Percentiles rank a stretch among this genome's conserved stretches.
Conservation (phyloP, 2,113 vertebrate genomes). For the Pseudopipra pipra region DNA sequence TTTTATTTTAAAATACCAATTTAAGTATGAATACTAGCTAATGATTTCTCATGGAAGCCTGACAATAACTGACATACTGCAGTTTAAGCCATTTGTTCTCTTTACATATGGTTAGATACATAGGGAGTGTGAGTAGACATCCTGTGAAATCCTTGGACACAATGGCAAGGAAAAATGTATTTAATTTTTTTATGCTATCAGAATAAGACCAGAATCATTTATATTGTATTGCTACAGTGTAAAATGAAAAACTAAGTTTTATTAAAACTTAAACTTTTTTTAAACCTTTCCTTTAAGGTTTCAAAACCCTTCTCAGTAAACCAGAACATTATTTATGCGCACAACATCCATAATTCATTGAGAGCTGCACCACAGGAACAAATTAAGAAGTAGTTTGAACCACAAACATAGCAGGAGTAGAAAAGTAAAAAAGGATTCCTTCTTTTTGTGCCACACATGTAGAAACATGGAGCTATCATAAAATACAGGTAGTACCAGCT, state of each 20-base stretch:
- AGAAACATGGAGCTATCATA: not conserved
- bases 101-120: not conserved
- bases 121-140: not conserved
- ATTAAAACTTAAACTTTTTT: not conserved
- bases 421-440: not conserved
- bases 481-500: not conserved
- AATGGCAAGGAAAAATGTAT: not conserved
- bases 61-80: not conserved
- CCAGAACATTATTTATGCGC: not conserved
- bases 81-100: not conserved
- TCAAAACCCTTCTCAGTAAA: not conserved
- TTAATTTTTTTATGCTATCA: not conserved
- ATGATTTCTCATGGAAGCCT: not conserved
- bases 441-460: not conserved
- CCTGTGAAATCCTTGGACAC: not conserved
- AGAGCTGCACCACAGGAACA: not conserved
- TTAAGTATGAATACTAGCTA: not conserved
- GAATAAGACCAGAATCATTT: not conserved
- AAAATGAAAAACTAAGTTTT: not conserved
- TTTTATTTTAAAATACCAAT: not conserved
- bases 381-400: not conserved
- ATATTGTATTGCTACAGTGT: not conserved
- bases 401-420: not conserved
- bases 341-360: slow-evolving; percentile 3
- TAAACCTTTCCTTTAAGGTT: not conserved